These are phyloP conservation scores for Allygus modestus DNA, from an alignment of 2,888 invertebrate species.

Conservation along the genomic window DNA sequence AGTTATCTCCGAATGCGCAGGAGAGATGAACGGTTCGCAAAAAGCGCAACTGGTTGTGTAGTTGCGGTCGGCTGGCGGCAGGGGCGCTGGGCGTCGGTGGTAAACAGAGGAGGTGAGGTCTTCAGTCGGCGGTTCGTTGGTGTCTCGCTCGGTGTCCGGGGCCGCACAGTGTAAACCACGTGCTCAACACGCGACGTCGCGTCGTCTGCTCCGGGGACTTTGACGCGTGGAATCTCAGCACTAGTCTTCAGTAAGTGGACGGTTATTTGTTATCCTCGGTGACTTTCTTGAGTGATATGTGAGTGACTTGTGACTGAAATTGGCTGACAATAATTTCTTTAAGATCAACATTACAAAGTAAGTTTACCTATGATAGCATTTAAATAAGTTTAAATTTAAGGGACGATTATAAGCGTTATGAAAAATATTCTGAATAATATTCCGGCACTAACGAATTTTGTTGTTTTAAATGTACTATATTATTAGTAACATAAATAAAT, in stretches of 20 bases:
- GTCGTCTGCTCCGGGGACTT: conserved; percentile 32
- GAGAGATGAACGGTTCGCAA: conserved; percentile 2
- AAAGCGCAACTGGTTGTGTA: conserved; percentile 10
- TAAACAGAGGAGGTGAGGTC: neutral
- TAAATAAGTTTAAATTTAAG: too few species aligned
- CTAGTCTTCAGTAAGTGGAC: neutral
- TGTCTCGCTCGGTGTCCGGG: neutral
- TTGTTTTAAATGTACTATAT: too few species aligned
- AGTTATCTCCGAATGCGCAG: neutral
- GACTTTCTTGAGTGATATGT: neutral
- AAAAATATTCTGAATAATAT: too few species aligned
- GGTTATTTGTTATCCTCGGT: too few species aligned
- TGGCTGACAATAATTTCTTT: too few species aligned
- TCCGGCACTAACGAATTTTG: too few species aligned
- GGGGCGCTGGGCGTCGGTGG: conserved; percentile 19
- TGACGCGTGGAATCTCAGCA: neutral
- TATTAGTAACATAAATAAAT: too few species aligned
- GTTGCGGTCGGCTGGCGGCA: neutral
- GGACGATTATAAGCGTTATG: too few species aligned
- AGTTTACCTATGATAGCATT: too few species aligned
- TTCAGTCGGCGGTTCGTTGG: neutral
- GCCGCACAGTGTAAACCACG: neutral
- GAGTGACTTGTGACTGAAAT: conserved; percentile 17
- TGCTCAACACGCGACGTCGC: neutral
- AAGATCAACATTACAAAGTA: too few species aligned